Percentiles rank a stretch among this genome's conserved stretches.
These are phyloP conservation scores for Hypomecis punctinalis DNA, from an alignment of 2,888 invertebrate genomes.

Conservation along the genomic window DNA sequence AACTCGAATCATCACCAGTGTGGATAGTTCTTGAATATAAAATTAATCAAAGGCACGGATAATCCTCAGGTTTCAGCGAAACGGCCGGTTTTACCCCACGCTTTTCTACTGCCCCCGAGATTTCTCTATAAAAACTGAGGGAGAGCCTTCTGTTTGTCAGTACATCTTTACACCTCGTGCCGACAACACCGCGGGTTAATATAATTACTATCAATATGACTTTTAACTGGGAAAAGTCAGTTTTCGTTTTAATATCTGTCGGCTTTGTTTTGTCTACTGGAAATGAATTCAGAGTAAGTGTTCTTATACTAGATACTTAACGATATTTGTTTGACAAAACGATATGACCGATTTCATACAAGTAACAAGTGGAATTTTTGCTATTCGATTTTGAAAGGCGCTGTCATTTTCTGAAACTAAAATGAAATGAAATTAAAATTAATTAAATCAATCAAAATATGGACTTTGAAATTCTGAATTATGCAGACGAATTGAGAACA, in stretches of 20 bases:
- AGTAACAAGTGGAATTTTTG: too few relatives aligned
- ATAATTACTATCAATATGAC: conserved; percentile 42
- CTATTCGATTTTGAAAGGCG: too few relatives aligned
- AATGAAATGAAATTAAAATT: too few relatives aligned
- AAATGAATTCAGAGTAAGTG: conserved; percentile 51
- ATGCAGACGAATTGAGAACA: too few relatives aligned
- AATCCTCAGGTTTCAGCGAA: background rate
- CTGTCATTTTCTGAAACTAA: too few relatives aligned
- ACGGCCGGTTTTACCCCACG: conserved; percentile 14
- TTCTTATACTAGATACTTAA: too few relatives aligned
- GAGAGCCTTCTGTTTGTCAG: conserved; percentile 17
- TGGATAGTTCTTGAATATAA: too few relatives aligned
- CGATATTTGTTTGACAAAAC: background rate
- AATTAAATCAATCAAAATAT: too few relatives aligned
- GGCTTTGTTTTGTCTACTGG: conserved; percentile 43
- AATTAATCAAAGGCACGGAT: too few relatives aligned
- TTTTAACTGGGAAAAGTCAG: conserved; percentile 23
- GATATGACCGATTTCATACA: background rate
- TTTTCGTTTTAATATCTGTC: conserved; percentile 34
- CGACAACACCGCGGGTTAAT: conserved; percentile 1
- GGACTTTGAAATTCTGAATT: too few relatives aligned
- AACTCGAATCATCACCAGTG: too few relatives aligned
- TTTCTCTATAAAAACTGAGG: conserved; percentile 24
- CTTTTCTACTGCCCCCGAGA: conserved; percentile 18
- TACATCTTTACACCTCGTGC: conserved; percentile 1